A percentile compares a stretch with the other conserved stretches of the same genome.
Conservation (phyloP, 2,113 vertebrate genomes). For the Hystrix brachyura region DNA sequence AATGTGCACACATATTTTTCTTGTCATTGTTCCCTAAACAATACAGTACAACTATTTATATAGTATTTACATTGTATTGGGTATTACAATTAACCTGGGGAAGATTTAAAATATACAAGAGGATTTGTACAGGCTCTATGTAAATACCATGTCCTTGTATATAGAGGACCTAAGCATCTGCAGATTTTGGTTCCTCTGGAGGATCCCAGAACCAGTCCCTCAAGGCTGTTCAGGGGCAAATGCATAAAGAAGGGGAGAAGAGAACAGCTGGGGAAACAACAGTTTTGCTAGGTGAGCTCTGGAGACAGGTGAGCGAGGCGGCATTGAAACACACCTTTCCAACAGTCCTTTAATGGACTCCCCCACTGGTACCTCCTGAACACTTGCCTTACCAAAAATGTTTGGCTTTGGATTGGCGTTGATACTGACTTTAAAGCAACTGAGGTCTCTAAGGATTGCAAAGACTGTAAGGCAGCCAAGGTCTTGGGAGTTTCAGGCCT, state of each 20-base stretch:
- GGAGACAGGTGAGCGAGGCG: background rate
- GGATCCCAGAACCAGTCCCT: background rate
- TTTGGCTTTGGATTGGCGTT: background rate
- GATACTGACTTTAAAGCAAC: background rate
- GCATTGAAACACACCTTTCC: background rate
- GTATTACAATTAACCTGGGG: background rate
- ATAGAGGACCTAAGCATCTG: background rate
- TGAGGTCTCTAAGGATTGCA: constrained; percentile 17
- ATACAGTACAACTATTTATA: background rate
- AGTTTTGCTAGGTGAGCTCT: background rate
- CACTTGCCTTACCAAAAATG: background rate
- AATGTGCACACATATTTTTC: background rate
- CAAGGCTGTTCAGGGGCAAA: background rate
- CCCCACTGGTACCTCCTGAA: background rate
- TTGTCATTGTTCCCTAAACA: background rate
- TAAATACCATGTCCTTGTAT: background rate
- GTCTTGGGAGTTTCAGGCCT: background rate
- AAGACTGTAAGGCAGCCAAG: constrained; percentile 73
- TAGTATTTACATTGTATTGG: background rate
- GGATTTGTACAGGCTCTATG: background rate
- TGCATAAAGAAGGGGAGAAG: background rate
- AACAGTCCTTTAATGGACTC: background rate
- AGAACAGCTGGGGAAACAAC: background rate
- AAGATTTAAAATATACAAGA: background rate
- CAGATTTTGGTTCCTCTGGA: background rate